Percentiles rank a stretch among this genome's conserved stretches.
Conservation (phyloP, 1,140 invertebrate species). For the Teleopsis dalmanni region DNA sequence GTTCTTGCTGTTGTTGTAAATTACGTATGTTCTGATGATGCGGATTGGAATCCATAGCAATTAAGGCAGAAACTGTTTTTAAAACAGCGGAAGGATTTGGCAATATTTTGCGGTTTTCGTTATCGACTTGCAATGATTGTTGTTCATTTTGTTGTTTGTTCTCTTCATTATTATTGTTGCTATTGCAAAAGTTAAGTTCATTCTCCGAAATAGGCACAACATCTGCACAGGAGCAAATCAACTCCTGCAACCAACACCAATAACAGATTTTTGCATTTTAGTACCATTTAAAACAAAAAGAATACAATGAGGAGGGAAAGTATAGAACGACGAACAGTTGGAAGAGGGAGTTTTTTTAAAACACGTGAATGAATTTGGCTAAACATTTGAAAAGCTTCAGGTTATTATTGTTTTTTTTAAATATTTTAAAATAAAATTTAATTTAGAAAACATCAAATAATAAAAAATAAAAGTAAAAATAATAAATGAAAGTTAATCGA, state of each 20-base stretch:
- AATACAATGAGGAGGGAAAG: constrained; percentile 2
- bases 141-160: constrained; percentile 1
- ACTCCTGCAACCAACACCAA: constrained; percentile 65
- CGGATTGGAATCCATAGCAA: constrained; percentile 40
- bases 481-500: no score
- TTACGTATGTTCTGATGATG: constrained; percentile 40
- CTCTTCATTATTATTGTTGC: constrained; percentile 19
- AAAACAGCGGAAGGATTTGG: constrained; percentile 37
- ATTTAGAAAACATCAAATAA: no score
- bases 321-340: neutral
- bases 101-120: constrained; percentile 14
- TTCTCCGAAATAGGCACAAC: constrained; percentile 48
- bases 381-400: constrained; percentile 9
- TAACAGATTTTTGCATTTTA: constrained; percentile 36
- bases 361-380: neutral
- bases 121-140: neutral
- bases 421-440: neutral
- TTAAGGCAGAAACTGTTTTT: constrained; percentile 35
- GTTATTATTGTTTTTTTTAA: neutral
- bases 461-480: no score
- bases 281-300: constrained; percentile 6
- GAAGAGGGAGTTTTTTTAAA: neutral
- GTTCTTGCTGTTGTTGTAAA: constrained; percentile 29
- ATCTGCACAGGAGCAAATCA: constrained; percentile 66
- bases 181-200: constrained; percentile 26